Evolutionary conservation across 2,888 invertebrate species (phyloP).

Genomic region (Halocaridina rubra): DNA sequence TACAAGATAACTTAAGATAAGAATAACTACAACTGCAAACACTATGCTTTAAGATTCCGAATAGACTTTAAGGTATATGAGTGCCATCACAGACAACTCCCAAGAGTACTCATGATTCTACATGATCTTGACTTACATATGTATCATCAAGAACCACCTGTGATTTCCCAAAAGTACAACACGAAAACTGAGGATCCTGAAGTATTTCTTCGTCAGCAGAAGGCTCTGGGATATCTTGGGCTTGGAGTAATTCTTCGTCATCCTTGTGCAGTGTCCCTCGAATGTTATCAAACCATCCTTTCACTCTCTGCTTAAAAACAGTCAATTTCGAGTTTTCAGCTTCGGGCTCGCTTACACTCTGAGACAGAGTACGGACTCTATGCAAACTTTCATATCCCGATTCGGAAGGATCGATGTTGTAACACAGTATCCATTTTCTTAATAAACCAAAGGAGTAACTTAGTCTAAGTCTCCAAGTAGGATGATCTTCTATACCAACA

Average conservation of each 20-base stretch:
- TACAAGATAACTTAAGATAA: no score
- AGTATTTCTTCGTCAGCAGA: conserved; percentile 24
- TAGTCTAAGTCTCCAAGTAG: conserved; percentile 29
- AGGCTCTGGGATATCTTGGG: not conserved
- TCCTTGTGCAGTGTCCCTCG: not conserved
- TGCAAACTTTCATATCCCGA: conserved; percentile 52
- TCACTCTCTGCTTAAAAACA: not conserved
- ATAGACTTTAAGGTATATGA: not conserved
- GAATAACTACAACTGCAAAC: not conserved
- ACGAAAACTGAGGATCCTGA: not conserved
- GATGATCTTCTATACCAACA: conserved; percentile 38
- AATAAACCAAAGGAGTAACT: conserved; percentile 17
- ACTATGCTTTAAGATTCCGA: not conserved
- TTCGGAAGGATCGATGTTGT: not conserved
- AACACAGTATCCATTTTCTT: conserved; percentile 7
- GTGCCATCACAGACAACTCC: not conserved
- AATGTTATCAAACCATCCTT: not conserved
- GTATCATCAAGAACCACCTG: conserved; percentile 40
- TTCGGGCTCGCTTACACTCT: not conserved
- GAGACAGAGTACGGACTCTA: conserved; percentile 10
- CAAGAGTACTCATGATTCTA: not conserved
- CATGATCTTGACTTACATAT: conserved; percentile 9
- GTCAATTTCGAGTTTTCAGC: not conserved
- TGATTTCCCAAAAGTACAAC: conserved; percentile 28
- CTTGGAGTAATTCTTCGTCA: conserved; percentile 2